phyloP scores from a whole-genome alignment of 2,113 vertebrate species.

The Microtus richardsoni region DNA sequence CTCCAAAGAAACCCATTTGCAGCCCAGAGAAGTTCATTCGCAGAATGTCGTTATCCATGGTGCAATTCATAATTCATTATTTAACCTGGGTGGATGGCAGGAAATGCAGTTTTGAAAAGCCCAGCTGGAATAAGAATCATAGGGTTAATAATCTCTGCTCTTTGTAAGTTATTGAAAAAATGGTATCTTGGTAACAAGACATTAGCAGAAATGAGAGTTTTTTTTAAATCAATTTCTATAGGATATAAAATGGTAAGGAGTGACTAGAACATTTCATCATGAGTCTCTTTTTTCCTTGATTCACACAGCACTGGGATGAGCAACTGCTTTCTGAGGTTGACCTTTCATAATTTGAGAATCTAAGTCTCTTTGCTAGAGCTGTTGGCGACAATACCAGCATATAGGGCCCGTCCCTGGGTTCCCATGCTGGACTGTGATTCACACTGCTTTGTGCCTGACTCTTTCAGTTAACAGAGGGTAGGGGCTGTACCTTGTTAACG shows the following conservation, averaged over 20 bases:
- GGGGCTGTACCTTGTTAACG: background rate
- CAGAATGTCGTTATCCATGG: slow-evolving; percentile 1
- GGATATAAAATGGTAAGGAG: background rate
- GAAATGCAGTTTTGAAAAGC: background rate
- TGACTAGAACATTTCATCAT: slow-evolving; percentile 7
- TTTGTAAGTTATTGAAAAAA: slow-evolving; percentile 65
- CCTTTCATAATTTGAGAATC: background rate
- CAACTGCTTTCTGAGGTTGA: background rate
- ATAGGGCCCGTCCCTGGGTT: background rate
- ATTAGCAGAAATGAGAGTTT: slow-evolving; percentile 48
- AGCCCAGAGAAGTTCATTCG: background rate
- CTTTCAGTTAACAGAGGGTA: background rate
- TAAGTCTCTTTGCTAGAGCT: background rate
- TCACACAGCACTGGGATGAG: background rate
- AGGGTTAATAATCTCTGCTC: slow-evolving; percentile 71
- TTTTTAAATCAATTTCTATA: background rate
- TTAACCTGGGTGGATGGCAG: slow-evolving; percentile 45
- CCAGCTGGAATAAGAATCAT: slow-evolving; percentile 54
- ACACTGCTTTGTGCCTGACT: background rate
- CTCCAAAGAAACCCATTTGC: slow-evolving; percentile 35
- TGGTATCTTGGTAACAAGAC: slow-evolving; percentile 68
- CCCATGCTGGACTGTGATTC: no score
- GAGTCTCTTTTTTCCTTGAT: background rate
- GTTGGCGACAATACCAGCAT: background rate
- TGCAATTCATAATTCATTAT: slow-evolving; percentile 56